Evolutionary conservation across 2,888 invertebrate species (phyloP).

Genomic region (Cantharis lateralis): DNA sequence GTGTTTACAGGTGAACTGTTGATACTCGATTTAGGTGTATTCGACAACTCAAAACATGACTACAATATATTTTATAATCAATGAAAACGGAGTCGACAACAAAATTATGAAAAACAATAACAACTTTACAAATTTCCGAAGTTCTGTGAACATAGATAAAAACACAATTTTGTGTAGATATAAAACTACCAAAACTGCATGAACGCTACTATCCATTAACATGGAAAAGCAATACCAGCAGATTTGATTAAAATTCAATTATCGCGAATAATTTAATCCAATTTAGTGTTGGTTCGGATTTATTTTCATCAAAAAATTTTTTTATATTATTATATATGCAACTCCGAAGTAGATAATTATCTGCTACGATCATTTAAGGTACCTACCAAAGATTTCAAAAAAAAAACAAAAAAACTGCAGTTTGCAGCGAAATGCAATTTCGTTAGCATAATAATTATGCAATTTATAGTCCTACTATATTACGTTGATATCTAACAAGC

Average conservation of each 20-base stretch:
- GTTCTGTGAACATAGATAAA: neutral
- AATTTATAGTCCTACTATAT: no score
- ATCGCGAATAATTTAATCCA: neutral
- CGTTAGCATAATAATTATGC: no score
- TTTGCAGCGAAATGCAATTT: no score
- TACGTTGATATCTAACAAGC: no score
- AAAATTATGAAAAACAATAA: neutral
- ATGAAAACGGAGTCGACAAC: neutral
- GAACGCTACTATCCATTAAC: neutral
- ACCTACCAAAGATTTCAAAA: no score
- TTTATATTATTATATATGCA: no score
- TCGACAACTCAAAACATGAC: neutral
- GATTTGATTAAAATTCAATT: neutral
- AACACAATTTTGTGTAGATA: neutral
- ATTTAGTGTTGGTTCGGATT: neutral
- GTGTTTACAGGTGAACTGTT: constrained; percentile 14
- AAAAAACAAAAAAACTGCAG: no score
- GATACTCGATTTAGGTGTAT: constrained; percentile 9
- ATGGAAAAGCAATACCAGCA: neutral
- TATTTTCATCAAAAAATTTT: neutral
- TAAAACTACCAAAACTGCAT: neutral
- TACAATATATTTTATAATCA: neutral
- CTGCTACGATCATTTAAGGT: no score
- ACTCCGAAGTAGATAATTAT: no score
- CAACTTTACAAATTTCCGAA: neutral